A percentile compares a stretch with the other conserved stretches of the same genome.
Evolutionary conservation across 2,888 invertebrate species (phyloP).

Genomic region (Polietes domitor): DNA sequence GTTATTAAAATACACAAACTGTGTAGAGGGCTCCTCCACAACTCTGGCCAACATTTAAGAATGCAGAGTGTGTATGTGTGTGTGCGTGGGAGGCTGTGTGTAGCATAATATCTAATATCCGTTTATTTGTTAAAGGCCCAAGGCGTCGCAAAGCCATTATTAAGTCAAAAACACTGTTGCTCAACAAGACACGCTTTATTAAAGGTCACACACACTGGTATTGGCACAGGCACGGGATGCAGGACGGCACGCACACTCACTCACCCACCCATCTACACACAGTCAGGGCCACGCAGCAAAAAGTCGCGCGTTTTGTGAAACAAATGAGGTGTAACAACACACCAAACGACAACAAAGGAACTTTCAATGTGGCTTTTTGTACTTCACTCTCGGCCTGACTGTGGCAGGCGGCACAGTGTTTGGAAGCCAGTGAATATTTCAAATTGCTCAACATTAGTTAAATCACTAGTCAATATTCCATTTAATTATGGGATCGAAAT

Average conservation of each 20-base stretch:
- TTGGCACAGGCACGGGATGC: slow-evolving; percentile 14
- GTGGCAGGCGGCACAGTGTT: background rate
- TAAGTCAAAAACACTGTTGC: slow-evolving; percentile 69
- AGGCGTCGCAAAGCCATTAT: slow-evolving; percentile 68
- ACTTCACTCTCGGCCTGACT: background rate
- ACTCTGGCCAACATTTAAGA: no score
- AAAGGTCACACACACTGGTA: slow-evolving; percentile 53
- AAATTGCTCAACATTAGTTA: no score
- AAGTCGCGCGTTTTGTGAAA: slow-evolving; percentile 48
- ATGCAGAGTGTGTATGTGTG: background rate
- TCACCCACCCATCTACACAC: background rate
- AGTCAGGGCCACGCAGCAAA: no score
- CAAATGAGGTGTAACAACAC: slow-evolving; percentile 53
- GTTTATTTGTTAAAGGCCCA: slow-evolving; percentile 53
- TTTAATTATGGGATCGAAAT: no score
- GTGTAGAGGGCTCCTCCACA: background rate
- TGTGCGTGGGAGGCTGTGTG: slow-evolving; percentile 11
- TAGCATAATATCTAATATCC: slow-evolving; percentile 64
- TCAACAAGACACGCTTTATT: slow-evolving; percentile 61
- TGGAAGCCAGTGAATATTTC: background rate
- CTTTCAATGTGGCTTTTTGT: slow-evolving; percentile 24
- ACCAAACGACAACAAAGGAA: slow-evolving; percentile 40
- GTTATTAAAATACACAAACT: background rate
- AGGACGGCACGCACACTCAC: background rate
- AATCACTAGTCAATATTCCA: no score